These are phyloP conservation scores for Eremobia ochroleuca DNA, from an alignment of 2,888 invertebrate species.

Conservation along the genomic window DNA sequence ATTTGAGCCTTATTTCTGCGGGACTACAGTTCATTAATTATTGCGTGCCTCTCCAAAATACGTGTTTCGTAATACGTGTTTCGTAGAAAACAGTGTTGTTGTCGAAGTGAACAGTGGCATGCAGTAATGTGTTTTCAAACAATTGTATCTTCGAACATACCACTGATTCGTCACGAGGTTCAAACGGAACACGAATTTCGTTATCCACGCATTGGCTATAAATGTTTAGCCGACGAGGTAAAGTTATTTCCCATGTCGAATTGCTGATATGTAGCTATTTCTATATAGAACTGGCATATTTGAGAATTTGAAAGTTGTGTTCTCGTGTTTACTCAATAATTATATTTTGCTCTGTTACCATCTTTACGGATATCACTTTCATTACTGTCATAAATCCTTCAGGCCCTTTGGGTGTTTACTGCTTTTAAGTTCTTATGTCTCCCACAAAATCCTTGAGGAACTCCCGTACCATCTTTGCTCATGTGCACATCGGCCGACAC, in stretches of 20 bases:
- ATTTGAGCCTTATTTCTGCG: neutral
- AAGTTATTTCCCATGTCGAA: conserved; percentile 44
- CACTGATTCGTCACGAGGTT: conserved; percentile 30
- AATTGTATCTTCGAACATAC: conserved; percentile 45
- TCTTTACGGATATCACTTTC: neutral
- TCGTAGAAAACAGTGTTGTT: conserved; percentile 34
- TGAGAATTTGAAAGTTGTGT: neutral
- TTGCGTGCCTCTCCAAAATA: no score
- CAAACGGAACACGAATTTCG: conserved; percentile 26
- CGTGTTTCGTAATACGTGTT: conserved; percentile 27
- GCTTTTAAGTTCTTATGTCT: neutral
- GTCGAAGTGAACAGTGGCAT: conserved; percentile 20
- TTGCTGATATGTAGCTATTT: conserved; percentile 18
- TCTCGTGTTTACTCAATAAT: neutral
- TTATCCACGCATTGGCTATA: conserved; percentile 18
- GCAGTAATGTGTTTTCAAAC: conserved; percentile 52
- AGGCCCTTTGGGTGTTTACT: neutral
- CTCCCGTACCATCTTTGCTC: neutral
- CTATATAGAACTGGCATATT: conserved; percentile 1
- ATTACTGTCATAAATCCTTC: neutral
- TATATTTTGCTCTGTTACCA: neutral
- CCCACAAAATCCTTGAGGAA: neutral
- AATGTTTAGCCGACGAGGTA: conserved; percentile 3
- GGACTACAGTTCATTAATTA: neutral
- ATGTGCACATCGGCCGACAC: neutral